A percentile compares a stretch with the other conserved stretches of the same genome.
phyloP scores from a whole-genome alignment of 2,113 vertebrate genomes.

The Dromaius novaehollandiae region DNA sequence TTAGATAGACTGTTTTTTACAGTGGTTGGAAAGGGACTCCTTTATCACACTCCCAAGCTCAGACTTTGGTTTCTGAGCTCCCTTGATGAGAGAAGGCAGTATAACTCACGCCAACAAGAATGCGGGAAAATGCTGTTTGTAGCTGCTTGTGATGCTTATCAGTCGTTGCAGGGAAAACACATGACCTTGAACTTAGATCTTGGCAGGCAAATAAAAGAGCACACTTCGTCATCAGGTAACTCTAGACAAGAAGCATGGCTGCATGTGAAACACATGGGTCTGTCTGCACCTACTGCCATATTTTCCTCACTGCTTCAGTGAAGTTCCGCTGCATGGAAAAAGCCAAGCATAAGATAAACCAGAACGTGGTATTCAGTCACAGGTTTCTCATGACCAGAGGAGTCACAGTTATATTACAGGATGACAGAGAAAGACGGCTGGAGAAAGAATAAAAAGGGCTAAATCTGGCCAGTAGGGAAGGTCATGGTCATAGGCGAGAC shows the following conservation, averaged over 20 bases:
- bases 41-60: neutral
- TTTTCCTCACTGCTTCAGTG: neutral
- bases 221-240: neutral
- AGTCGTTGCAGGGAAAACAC: neutral
- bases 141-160: neutral
- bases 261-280: accelerated
- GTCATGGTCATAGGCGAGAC: neutral
- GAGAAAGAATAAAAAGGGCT: neutral
- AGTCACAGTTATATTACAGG: neutral
- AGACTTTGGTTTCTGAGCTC: neutral
- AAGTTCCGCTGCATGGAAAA: accelerated
- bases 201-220: neutral
- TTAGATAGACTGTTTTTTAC: neutral
- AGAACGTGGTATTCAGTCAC: neutral
- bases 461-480: neutral
- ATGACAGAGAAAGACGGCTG: neutral
- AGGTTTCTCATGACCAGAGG: neutral
- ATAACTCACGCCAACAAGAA: neutral
- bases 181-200: neutral
- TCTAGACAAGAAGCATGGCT: neutral
- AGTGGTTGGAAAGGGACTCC: neutral
- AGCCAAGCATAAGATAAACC: neutral
- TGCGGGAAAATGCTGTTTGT: neutral
- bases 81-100: neutral
- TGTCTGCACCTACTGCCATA: accelerated